phyloP scores from a whole-genome alignment of 2,888 invertebrate genomes.

The Dynastes grantii region DNA sequence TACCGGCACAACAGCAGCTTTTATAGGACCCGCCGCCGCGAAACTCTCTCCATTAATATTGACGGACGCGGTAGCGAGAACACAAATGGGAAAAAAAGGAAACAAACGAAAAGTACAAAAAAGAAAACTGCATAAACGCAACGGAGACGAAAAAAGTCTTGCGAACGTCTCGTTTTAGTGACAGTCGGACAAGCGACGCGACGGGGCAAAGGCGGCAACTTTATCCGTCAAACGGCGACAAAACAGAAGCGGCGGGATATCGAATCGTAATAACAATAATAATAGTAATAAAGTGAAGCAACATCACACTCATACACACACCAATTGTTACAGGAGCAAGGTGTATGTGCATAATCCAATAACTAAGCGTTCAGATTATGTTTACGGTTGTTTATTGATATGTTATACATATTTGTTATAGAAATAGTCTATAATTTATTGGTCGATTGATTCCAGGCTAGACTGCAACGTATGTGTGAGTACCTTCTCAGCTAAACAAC shows the following conservation, averaged over 20 bases:
- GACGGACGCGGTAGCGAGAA: neutral
- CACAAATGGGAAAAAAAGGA: neutral
- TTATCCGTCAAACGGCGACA: slow-evolving; percentile 19
- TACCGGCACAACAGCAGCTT: neutral
- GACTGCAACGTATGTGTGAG: too few relatives aligned
- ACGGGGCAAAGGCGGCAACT: neutral
- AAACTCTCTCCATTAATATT: slow-evolving; percentile 13
- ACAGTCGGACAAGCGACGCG: neutral
- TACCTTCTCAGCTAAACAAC: too few relatives aligned
- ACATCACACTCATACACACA: slow-evolving; percentile 3
- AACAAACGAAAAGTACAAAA: neutral
- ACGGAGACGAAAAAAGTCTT: neutral
- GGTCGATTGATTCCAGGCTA: too few relatives aligned
- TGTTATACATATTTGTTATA: too few relatives aligned
- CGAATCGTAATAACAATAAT: slow-evolving; percentile 15
- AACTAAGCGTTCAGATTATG: too few relatives aligned
- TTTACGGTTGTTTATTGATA: too few relatives aligned
- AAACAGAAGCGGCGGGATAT: neutral
- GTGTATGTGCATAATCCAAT: too few relatives aligned
- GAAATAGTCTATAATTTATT: too few relatives aligned
- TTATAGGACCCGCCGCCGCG: slow-evolving; percentile 4
- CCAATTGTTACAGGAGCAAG: too few relatives aligned
- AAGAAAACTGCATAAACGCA: slow-evolving; percentile 8
- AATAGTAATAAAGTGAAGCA: neutral
- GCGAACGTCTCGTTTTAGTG: slow-evolving; percentile 2